Conservation (phyloP, 2,888 invertebrate species). For the Caenorhabditis sp. region DNA sequence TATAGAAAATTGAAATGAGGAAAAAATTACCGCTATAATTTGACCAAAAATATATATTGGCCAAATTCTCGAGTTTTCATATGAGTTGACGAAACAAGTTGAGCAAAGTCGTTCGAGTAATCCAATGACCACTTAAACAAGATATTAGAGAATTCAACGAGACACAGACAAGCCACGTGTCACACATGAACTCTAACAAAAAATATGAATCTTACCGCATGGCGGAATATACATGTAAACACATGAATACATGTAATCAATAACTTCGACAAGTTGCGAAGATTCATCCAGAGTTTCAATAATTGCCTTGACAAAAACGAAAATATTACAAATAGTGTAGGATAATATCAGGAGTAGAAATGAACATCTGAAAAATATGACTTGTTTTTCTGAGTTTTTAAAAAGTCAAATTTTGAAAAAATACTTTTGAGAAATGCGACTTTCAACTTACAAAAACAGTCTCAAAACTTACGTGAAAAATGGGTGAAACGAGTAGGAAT, state of each 20-base stretch:
- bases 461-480: constrained; percentile 32
- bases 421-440: no score
- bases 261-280: background rate
- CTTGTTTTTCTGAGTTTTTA: background rate
- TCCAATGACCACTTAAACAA: constrained; percentile 40
- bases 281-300: constrained; percentile 16
- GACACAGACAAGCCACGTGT: background rate
- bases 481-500: constrained; percentile 31
- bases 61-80: constrained; percentile 40
- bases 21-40: constrained; percentile 15
- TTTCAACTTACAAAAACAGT: background rate
- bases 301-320: constrained; percentile 18
- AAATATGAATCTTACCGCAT: constrained; percentile 18
- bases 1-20: background rate
- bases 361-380: constrained; percentile 21
- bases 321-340: constrained; percentile 29
- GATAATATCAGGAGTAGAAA: constrained; percentile 27
- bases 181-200: no score
- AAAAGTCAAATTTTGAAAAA: background rate
- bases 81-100: constrained; percentile 36
- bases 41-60: constrained; percentile 22
- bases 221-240: constrained; percentile 44
- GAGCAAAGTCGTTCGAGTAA: constrained; percentile 38
- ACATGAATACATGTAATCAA: constrained; percentile 24
- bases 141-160: background rate